Base-by-base conservation (phyloP, 2,888 invertebrate genomes). In the Chydorus sphaericus region DNA sequence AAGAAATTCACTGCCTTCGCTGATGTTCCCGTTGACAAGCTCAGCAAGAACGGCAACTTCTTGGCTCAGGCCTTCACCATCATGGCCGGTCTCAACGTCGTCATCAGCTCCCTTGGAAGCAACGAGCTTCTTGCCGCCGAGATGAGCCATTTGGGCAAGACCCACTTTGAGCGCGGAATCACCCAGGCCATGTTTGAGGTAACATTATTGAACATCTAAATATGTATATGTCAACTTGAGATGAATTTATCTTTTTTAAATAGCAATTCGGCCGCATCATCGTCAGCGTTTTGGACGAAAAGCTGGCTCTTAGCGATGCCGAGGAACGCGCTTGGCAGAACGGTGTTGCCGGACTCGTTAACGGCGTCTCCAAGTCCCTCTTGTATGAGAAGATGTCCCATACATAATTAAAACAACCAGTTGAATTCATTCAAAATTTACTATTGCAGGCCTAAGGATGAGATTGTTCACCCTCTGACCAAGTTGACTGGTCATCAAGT, bases 31-130 rank as follows among this genome's bases (percentile, higher is more conserved):
- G 26, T n/a, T 8, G 67, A 70, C 2, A 68, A 76, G 57, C 64
- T 78, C 55, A 62, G 68, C 62, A 61, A 11, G 36, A 74, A 75
- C 64, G 71, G 73, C 54, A 73, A 69, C 59, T 72, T 78, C 59
- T 72, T 73, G 58, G 77, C 76, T 3, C 79, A 79, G 64, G 74
- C 73, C 55, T 69, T 69, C 50, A 72, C 69, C 53, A 70, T 78
- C 30, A 68, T 77, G 65, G 70, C 73, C 59, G 70, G 74, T 8
- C 64, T 79, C 48, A 69, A 68, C 55, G 71, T 71, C 28, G 66
- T 75, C 29, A 69, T 79, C 28, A 73, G 75, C n/a, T 49, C 55
- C 36, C 20, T 55, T 23, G 30, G 48, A 31, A 55, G 55, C 55
- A 18, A 48, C n/a, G 26, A 26, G 6, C 29, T 55, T 10, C 11